Evolutionary conservation across 2,888 invertebrate species (phyloP), one percentile per base, ranked within the genome.

Genomic region (Chloroclysta siterata): DNA sequence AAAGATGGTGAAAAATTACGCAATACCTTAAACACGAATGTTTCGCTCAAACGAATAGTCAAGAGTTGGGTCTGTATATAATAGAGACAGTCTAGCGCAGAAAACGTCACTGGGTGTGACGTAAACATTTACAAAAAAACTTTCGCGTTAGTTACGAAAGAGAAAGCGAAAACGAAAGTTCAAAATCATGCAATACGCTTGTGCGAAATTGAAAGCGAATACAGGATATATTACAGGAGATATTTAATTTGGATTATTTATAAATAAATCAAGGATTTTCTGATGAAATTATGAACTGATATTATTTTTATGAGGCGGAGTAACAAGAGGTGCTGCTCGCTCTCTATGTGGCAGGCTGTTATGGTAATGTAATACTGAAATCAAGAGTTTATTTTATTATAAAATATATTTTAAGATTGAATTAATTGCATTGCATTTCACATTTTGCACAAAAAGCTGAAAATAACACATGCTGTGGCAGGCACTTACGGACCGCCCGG

Each of bases 101-200:
- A 66, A 68, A 69, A 60, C 69, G 72, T 72, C 72, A 70, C 69
- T 66, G 56, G 52, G 48, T 68, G 68, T 72, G 72, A 72, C 72
- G 72, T 72, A 72, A 72, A 69, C 69, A 66, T 70, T 70, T 66
- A 69, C 70, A 69, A 70, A 72, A 70, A 72, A 72, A 72, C 72
- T 72, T 72, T 72, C 72, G 72, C 70, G 68, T 70, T 70, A 72
- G 72, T 72, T 72, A 65, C 72, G 72, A 72, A 70, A 72, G 72
- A 64, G 72, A 72, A 72, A 72, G 72, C 70, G 72, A 70, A 72
- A 68, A 70, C 69, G 72, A 72, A 72, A 72, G 72, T 72, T 72
- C 72, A 72, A 72, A 72, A 70, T 70, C 70, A 72, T 70, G 70
- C 70, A 69, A 70, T 70, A 68, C 68, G 62, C 60, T 65, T 66